These are phyloP conservation scores for Diphyllodes magnificus DNA, from an alignment of 2,113 vertebrate species.

Conservation along the genomic window DNA sequence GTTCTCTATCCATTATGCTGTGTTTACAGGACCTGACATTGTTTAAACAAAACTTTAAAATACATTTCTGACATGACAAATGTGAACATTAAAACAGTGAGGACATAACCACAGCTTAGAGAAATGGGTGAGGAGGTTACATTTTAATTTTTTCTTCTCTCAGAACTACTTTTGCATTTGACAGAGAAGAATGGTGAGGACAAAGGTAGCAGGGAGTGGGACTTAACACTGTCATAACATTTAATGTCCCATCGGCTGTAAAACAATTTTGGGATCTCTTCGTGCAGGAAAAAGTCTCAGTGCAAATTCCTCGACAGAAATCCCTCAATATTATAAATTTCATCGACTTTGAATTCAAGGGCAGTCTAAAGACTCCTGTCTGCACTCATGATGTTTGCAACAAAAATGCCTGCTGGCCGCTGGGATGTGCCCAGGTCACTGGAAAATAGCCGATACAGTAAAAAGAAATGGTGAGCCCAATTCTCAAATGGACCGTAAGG, in stretches of 20 bases:
- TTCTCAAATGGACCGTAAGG: not conserved
- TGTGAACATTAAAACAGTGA: not conserved
- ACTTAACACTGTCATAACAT: not conserved
- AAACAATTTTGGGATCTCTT: not conserved
- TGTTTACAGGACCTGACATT: not conserved
- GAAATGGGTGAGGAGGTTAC: not conserved
- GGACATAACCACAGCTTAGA: not conserved
- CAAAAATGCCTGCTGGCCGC: not conserved
- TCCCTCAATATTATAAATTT: not conserved
- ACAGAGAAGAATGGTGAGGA: not conserved
- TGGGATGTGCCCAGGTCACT: not conserved
- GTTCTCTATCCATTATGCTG: not conserved
- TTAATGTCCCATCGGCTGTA: not conserved
- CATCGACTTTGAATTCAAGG: not conserved
- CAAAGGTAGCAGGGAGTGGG: fast-evolving
- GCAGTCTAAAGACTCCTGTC: not conserved
- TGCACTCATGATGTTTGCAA: not conserved
- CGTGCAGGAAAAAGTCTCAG: not conserved
- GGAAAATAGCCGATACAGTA: not conserved
- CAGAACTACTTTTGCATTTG: not conserved
- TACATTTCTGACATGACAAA: not conserved
- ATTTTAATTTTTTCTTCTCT: not conserved
- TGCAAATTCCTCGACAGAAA: not conserved
- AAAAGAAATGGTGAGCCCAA: not conserved
- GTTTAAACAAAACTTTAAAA: not conserved